Base-by-base conservation (phyloP, 2,797 vertebrate genomes). In the Brachymystax lenok region DNA sequence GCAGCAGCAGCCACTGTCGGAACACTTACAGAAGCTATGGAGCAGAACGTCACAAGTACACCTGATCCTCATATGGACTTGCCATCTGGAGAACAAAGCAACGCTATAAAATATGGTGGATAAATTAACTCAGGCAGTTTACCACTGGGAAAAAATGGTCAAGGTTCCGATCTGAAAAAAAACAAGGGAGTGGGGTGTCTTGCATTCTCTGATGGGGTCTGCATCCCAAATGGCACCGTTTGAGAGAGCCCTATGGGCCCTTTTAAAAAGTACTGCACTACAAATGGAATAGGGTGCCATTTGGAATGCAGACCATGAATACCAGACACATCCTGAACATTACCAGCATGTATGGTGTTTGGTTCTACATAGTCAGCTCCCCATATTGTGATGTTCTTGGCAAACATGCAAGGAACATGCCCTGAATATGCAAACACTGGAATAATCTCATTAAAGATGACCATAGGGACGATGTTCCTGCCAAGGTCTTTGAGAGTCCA, bases 291-390 rank as follows among this genome's bases (percentile, higher is more conserved):
- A 46, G 0, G 40, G 40, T 46, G 40, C 40, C 8, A 46, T 46
- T 46, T 46, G 10, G 40, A 46, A 46, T 46, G 2, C 40, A 46
- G 12, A 46, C 2, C 10, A 46, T 46, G 10, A 46, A 46, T 46
- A 46, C 10, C 12, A 46, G 40, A 46, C 2, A 46, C 40, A 46
- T 46, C 40, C 2, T 12, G 40, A 46, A 46, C 10, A 46, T 46
- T 46, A 46, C 10, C 40, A 46, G 40, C 40, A 13, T 95, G 92
- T 95, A 95, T 93, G 94, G 95, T 89, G 83, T 84, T 86, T 89
- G 85, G 92, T 88, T 89, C 88, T 85, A 84, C 83, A 78, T 76
- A 84, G 84, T 54, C 59, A 56, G 50, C 33, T 8, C 19, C 66
- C 30, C n/a, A 33, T 46, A 13, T 30, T 40, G 30, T 27, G 56